Evolutionary conservation across 2,888 invertebrate genomes (phyloP).

Genomic region (Drosophila falleni): DNA sequence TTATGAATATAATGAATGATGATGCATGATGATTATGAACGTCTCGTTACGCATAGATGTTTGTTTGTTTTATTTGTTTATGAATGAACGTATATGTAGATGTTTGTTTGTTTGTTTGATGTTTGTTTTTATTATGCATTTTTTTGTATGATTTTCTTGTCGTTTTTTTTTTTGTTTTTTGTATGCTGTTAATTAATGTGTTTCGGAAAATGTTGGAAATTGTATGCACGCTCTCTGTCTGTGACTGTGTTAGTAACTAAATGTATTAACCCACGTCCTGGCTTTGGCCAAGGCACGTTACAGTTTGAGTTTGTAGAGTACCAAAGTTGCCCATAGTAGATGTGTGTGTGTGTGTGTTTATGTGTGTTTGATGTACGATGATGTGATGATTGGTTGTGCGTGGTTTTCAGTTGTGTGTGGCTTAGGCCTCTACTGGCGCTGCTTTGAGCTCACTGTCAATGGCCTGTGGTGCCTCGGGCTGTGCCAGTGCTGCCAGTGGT

Average conservation of each 20-base stretch:
- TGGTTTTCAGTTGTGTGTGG: conserved; percentile 10
- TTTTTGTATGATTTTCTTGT: conserved; percentile 27
- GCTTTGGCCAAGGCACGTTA: conserved; percentile 55
- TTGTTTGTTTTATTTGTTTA: conserved; percentile 18
- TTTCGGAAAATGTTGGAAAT: conserved; percentile 62
- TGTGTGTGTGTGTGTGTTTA: conserved; percentile 31
- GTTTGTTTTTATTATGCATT: conserved; percentile 18
- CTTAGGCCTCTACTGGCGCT: conserved; percentile 50
- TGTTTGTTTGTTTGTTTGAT: conserved; percentile 38
- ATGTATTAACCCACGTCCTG: conserved; percentile 63
- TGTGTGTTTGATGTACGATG: conserved; percentile 36
- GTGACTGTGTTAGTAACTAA: conserved; percentile 67
- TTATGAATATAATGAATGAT: conserved; percentile 82
- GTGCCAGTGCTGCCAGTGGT: conserved; percentile 23
- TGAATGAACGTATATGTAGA: conserved; percentile 67
- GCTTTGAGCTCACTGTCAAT: conserved; percentile 43
- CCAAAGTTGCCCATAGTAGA: conserved; percentile 74
- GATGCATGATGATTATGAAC: conserved; percentile 77
- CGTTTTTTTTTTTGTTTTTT: conserved; percentile 41
- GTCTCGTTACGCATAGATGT: conserved; percentile 60
- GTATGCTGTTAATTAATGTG: conserved; percentile 64
- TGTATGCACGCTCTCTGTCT: conserved; percentile 38
- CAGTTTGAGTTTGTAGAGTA: conserved; percentile 65
- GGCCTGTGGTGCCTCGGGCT: conserved; percentile 44
- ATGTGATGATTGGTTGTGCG: conserved; percentile 39